A percentile compares a stretch with the other conserved stretches of the same genome.
These are phyloP conservation scores for Phania funesta DNA, from an alignment of 2,888 invertebrate genomes.

Conservation along the genomic window DNA sequence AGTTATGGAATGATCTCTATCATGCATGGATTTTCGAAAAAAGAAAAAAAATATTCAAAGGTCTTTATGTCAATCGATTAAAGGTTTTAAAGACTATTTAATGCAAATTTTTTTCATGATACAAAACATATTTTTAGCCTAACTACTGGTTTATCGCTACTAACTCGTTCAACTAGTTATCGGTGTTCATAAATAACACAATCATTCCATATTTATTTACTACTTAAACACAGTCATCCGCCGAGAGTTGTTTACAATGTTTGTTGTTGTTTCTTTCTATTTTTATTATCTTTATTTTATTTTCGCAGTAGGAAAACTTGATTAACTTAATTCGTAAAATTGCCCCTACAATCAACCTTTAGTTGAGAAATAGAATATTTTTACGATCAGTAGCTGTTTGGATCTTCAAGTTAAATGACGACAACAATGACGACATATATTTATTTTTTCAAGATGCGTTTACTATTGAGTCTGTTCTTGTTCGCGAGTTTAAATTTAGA, in stretches of 20 bases:
- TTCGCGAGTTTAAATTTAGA: neutral
- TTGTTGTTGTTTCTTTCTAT: neutral
- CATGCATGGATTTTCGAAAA: too few relatives aligned
- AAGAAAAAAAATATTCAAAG: too few relatives aligned
- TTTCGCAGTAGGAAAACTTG: slow-evolving; percentile 49
- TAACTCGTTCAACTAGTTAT: neutral
- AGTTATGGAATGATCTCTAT: too few relatives aligned
- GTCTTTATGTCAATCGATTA: too few relatives aligned
- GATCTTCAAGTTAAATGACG: slow-evolving; percentile 43
- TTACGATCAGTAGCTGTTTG: slow-evolving; percentile 58
- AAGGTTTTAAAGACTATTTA: too few relatives aligned
- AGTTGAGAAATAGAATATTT: slow-evolving; percentile 52
- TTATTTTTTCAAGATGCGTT: neutral
- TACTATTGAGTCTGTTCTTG: neutral
- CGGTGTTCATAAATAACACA: slow-evolving; percentile 9
- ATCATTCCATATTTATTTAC: slow-evolving; percentile 20
- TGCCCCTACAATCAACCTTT: slow-evolving; percentile 12
- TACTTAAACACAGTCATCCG: slow-evolving; percentile 15
- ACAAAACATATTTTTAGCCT: too few relatives aligned
- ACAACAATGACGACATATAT: neutral
- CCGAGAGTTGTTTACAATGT: slow-evolving; percentile 7
- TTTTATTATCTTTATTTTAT: slow-evolving; percentile 3
- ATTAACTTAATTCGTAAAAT: slow-evolving; percentile 48
- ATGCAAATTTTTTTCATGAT: too few relatives aligned
- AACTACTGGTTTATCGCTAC: too few relatives aligned